Evolutionary conservation across 2,797 vertebrate species (phyloP).

Genomic region (Pipistrellus kuhlii): DNA sequence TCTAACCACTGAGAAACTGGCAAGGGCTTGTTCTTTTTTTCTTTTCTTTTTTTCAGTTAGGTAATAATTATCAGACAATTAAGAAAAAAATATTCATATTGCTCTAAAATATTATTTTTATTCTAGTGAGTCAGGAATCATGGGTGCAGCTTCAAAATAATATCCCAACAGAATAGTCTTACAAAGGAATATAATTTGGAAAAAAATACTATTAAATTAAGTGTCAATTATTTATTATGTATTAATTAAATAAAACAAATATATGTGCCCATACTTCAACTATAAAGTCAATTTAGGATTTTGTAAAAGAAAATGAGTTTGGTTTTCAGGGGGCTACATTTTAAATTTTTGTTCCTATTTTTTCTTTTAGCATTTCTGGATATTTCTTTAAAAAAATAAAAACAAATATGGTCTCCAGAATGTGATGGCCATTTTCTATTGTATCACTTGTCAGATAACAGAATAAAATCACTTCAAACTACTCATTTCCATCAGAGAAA

Average conservation of each 20-base stretch:
- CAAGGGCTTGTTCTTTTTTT: background rate
- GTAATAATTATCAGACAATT: background rate
- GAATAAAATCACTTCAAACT: slow-evolving; percentile 63
- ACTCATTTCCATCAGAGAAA: slow-evolving; percentile 69
- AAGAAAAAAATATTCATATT: background rate
- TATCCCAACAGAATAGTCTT: background rate
- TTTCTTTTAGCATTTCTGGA: background rate
- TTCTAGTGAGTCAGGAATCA: background rate
- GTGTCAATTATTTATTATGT: background rate
- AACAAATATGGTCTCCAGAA: background rate
- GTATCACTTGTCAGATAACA: slow-evolving; percentile 52
- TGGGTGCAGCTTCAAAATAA: background rate
- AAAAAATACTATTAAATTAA: background rate
- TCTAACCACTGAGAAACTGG: too few relatives aligned
- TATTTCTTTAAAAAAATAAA: background rate
- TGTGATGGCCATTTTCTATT: slow-evolving; percentile 63
- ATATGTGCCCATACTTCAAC: background rate
- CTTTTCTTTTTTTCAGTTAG: background rate
- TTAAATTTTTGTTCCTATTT: background rate
- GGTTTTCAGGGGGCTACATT: background rate
- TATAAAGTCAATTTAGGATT: background rate
- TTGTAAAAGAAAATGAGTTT: background rate
- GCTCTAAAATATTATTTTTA: background rate
- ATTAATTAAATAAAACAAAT: background rate
- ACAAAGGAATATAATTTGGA: background rate